Base-by-base conservation (phyloP, 1,140 invertebrate genomes). In the Anastatus disparis region DNA sequence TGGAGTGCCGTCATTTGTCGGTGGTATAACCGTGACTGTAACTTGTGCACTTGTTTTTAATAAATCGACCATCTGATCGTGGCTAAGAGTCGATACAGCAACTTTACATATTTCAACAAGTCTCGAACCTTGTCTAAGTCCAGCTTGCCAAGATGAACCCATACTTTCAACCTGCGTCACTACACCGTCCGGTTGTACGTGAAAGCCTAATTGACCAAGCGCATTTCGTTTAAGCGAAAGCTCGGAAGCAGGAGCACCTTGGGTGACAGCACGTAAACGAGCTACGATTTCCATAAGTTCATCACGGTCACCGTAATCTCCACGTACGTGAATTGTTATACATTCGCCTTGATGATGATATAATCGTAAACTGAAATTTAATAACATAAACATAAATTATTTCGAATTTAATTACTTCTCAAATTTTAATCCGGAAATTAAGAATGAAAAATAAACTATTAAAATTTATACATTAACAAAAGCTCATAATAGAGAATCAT, bases 21-120 rank as follows among this genome's bases (percentile, higher is more conserved):
- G 91, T 20, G 93, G 93, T 76, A 97, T 93, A 44, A 96, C 92
- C 44, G 93, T 93, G 7, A 97, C 90, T 13, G 92, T 93, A 3
- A 97, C 93, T 71, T 93, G 91, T 48, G 91, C 89, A 17, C 95
- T 96, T 0, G 95, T 98, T 78, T 97, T 95, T 17, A 98, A 86
- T 50, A 97, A 86, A 84, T 97, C 95, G 6, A 97, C 94, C 90
- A 98, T 96, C 81, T 97, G 94, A 80, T 98, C 95, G 85, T 97
- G 94, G 17, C 90, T 93, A 64, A 98, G 84, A 0, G 96, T 97
- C 7, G 93, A 92, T 17, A 97, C 94, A 7, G 95, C 94, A 8
- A 94, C 89, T 84, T 96, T 94, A 81, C 95, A 96, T 71, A 97
- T 95, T 87, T 99, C 96, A 15, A 98, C 94, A 61, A 99, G 88